Conservation (phyloP, 2,888 invertebrate species). For the Apodemia mormo region DNA sequence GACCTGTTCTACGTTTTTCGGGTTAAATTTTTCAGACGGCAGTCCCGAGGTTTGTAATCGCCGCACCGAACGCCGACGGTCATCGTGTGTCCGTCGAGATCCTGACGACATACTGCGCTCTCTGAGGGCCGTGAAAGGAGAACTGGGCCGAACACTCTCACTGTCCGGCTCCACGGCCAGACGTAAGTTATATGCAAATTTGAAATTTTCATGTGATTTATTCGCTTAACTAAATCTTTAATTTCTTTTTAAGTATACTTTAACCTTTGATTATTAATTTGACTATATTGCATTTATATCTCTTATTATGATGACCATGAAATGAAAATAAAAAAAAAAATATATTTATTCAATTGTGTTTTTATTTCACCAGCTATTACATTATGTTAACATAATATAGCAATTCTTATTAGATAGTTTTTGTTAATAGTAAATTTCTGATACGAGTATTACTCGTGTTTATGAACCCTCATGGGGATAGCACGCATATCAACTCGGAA, state of each 20-base stretch:
- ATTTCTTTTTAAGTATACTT: too few relatives aligned
- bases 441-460: too few relatives aligned
- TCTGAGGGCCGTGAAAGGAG: conserved; percentile 90
- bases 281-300: too few relatives aligned
- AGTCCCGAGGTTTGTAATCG: conserved; percentile 62
- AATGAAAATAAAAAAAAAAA: too few relatives aligned
- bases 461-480: too few relatives aligned
- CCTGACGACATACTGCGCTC: conserved; percentile 92
- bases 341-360: not conserved
- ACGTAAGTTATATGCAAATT: conserved; percentile 82
- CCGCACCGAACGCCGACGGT: conserved; percentile 86
- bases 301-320: too few relatives aligned
- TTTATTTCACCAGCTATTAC: not conserved
- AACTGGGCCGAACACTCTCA: conserved; percentile 91
- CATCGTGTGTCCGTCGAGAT: conserved; percentile 90
- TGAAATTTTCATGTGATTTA: not conserved
- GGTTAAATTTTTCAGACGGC: conserved; percentile 41
- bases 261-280: too few relatives aligned
- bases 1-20: too few relatives aligned
- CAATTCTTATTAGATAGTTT: too few relatives aligned
- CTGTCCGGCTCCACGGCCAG: conserved; percentile 86
- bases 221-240: not conserved
- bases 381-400: not conserved
- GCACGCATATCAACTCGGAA: too few relatives aligned
- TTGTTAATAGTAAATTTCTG: not conserved